These are phyloP conservation scores for Acleris holmiana DNA, from an alignment of 2,888 invertebrate species.

Conservation along the genomic window DNA sequence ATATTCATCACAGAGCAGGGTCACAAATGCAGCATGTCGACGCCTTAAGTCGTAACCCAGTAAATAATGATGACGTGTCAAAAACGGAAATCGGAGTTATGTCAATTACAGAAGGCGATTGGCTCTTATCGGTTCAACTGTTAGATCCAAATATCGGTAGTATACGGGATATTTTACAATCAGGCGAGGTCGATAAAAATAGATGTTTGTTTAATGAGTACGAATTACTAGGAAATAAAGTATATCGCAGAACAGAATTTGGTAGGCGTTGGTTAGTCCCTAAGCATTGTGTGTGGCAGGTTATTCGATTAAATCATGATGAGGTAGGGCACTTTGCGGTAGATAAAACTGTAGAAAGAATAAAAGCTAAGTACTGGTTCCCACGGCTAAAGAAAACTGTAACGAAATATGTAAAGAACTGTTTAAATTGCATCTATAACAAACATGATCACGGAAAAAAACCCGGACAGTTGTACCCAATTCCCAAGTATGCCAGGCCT, in stretches of 20 bases:
- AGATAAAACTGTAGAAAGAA: not conserved
- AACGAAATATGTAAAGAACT: not conserved
- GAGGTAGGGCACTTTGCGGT: not conserved
- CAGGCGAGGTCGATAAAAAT: not conserved
- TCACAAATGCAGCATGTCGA: not conserved
- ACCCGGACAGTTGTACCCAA: not conserved
- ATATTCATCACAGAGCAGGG: not conserved
- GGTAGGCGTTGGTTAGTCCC: constrained; percentile 1
- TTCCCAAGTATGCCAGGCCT: not conserved
- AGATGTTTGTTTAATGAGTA: not conserved
- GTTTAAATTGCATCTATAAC: not conserved
- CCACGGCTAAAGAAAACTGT: not conserved
- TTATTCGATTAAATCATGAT: not conserved
- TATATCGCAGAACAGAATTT: not conserved
- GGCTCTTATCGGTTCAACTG: no score
- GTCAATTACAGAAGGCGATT: no score
- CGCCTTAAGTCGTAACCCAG: not conserved
- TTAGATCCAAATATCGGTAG: not conserved
- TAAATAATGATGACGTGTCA: not conserved
- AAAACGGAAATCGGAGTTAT: no score
- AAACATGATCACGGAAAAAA: not conserved
- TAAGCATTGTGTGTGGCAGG: not conserved
- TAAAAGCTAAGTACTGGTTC: not conserved
- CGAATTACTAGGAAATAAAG: not conserved
- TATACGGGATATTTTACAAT: not conserved